These are phyloP conservation scores for Tipula vernalis DNA, from an alignment of 2,888 invertebrate species.

Conservation along the genomic window DNA sequence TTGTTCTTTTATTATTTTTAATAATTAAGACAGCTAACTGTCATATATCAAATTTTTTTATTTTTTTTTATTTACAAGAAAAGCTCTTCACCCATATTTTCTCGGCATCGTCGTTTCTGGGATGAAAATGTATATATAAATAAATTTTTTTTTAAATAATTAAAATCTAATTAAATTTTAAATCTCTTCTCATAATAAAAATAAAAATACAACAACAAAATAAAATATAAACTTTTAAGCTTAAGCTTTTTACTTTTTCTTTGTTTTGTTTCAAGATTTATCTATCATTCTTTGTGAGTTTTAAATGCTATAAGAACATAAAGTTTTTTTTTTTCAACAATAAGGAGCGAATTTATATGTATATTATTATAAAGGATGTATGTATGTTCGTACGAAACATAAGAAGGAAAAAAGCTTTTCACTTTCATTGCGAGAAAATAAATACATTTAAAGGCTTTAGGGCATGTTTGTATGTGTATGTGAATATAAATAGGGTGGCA, in stretches of 20 bases:
- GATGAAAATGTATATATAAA: not conserved
- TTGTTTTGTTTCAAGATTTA: not conserved
- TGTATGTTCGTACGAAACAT: not conserved
- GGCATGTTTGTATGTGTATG: not conserved
- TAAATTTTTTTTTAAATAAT: not conserved
- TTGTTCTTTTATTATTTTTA: not conserved
- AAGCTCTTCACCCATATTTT: not conserved
- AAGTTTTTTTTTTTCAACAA: not conserved
- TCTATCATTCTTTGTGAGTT: not conserved
- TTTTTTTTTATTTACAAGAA: not conserved
- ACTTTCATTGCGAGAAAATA: not conserved
- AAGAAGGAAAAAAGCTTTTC: not conserved
- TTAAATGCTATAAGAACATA: not conserved
- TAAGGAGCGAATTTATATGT: not conserved
- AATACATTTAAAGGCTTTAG: not conserved
- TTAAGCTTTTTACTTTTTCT: not conserved
- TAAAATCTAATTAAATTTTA: constrained; percentile 4
- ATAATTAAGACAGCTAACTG: not conserved
- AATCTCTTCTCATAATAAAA: not conserved
- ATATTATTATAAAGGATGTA: not conserved
- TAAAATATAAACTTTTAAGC: not conserved
- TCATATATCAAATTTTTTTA: not conserved
- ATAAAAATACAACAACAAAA: not conserved
- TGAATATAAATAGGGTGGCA: not conserved
- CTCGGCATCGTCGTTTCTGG: not conserved